These are phyloP conservation scores for Sussaba pulchella DNA, from an alignment of 2,888 invertebrate genomes.

Conservation along the genomic window DNA sequence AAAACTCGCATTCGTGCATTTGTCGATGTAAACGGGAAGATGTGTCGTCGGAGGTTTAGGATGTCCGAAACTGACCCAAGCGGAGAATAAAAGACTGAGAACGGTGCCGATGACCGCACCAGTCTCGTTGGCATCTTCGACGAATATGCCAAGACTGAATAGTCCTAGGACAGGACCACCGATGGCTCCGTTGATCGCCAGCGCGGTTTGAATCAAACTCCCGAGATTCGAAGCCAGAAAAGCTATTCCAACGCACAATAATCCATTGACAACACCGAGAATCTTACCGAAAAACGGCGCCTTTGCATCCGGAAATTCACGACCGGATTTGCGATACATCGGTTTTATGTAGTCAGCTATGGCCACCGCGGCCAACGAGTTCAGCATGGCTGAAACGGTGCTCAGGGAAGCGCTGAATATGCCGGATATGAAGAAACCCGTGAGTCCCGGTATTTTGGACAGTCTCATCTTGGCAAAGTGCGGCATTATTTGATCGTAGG, in stretches of 20 bases:
- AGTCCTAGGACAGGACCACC: slow-evolving; percentile 95
- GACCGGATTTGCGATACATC: slow-evolving; percentile 84
- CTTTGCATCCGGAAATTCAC: slow-evolving; percentile 89
- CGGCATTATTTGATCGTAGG: slow-evolving; percentile 85
- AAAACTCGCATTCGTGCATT: slow-evolving; percentile 69
- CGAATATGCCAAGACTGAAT: slow-evolving; percentile 94
- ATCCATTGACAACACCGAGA: slow-evolving; percentile 75
- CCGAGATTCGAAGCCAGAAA: slow-evolving; percentile 76
- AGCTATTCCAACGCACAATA: slow-evolving; percentile 75
- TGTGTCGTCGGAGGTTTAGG: slow-evolving; percentile 69
- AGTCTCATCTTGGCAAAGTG: slow-evolving; percentile 32
- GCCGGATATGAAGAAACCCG: slow-evolving; percentile 80
- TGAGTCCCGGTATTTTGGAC: slow-evolving; percentile 63
- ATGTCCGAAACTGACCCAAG: slow-evolving; percentile 75
- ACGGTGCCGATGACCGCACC: slow-evolving; percentile 77
- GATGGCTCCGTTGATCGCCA: slow-evolving; percentile 94
- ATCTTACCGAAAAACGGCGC: slow-evolving; percentile 88
- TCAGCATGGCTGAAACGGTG: slow-evolving; percentile 96
- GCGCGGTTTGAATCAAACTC: slow-evolving; percentile 86
- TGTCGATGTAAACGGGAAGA: slow-evolving; percentile 73
- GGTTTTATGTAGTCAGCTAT: slow-evolving; percentile 93
- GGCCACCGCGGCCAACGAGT: slow-evolving; percentile 95
- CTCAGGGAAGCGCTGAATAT: slow-evolving; percentile 90
- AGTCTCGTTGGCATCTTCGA: slow-evolving; percentile 90
- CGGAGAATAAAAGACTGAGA: slow-evolving; percentile 67